Conservation (phyloP, 2,888 invertebrate genomes). For the Phasia obesa region DNA sequence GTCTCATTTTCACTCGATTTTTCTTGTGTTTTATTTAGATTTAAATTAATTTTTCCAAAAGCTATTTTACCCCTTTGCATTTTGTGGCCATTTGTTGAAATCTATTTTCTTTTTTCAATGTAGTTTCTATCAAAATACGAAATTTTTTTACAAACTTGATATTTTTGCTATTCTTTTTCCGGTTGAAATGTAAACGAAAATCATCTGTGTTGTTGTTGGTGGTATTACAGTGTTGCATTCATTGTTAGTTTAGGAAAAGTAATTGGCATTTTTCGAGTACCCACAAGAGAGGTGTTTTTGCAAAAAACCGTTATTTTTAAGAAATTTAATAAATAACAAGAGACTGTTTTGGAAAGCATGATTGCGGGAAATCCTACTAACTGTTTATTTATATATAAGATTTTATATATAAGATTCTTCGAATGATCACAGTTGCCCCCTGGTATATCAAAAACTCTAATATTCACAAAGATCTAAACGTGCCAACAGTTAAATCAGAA, state of each 20-base stretch:
- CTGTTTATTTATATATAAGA: too few relatives aligned
- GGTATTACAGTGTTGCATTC: conserved; percentile 25
- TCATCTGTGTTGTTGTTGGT: conserved; percentile 10
- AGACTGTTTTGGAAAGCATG: too few relatives aligned
- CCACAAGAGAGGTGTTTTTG: too few relatives aligned
- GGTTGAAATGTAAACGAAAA: conserved; percentile 38
- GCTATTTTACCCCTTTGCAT: conserved; percentile 82
- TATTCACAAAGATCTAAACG: too few relatives aligned
- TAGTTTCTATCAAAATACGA: too few relatives aligned
- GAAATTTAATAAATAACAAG: too few relatives aligned
- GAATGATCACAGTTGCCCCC: too few relatives aligned
- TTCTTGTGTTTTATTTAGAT: conserved; percentile 77
- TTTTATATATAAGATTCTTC: too few relatives aligned
- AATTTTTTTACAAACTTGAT: not conserved
- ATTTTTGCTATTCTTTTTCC: conserved; percentile 1
- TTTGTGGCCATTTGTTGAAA: conserved; percentile 58
- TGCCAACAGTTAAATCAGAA: too few relatives aligned
- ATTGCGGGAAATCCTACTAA: too few relatives aligned
- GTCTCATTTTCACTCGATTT: conserved; percentile 56
- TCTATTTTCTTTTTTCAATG: not conserved
- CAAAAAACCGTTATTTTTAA: too few relatives aligned
- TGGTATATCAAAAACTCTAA: too few relatives aligned
- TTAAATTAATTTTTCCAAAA: conserved; percentile 82
- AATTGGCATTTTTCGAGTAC: not conserved
- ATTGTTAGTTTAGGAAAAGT: not conserved